Evolutionary conservation across 2,113 vertebrate genomes (phyloP), one percentile per base, ranked within the genome.

Genomic region (Cololabis saira): DNA sequence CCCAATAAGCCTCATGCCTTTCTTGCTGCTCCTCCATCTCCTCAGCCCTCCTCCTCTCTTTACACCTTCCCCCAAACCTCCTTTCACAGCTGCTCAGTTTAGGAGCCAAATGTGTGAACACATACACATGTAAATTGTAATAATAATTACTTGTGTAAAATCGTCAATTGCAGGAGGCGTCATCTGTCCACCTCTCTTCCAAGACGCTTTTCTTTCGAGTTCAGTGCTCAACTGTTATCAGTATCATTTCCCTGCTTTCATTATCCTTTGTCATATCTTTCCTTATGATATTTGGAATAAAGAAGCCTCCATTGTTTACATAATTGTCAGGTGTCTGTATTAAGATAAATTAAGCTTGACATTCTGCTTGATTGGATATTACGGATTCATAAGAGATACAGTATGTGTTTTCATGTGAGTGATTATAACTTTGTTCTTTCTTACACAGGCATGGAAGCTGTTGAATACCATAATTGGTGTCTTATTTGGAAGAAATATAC

Each of bases 331-430:
- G 67, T 61, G 67, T 45, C 62, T 62, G 30, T 80, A 79, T 84
- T 77, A 60, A 67, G 79, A 67, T 75, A 86, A 83, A 84, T 72
- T 83, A 54, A 76, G 41, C 67, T 61, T 88, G 87, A 84, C 85
- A 80, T 76, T 78, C 63, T 51, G 67, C 75, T 77, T 89, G 82
- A 90, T 90, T 89, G 79, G 72, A 68, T 85, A 74, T 87, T 74
- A 76, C 44, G n/a, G 61, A 58, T 11, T 53, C 45, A 71, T 30
- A 42, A 61, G 30, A 74, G 62, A 78, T 27, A n/a, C n/a, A 76
- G 80, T 21, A 59, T 30, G 49, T 45, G 61, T 64, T 68, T 45
- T 60, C 59, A 27, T 27, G 24, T 27, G 24, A 27, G 74, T 71
- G 74, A 77, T 79, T 63, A 16, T 77, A 59, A 61, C 75, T 80